These are phyloP conservation scores for Carettochelys insculpta DNA, from an alignment of 2,113 vertebrate species.

Conservation along the genomic window DNA sequence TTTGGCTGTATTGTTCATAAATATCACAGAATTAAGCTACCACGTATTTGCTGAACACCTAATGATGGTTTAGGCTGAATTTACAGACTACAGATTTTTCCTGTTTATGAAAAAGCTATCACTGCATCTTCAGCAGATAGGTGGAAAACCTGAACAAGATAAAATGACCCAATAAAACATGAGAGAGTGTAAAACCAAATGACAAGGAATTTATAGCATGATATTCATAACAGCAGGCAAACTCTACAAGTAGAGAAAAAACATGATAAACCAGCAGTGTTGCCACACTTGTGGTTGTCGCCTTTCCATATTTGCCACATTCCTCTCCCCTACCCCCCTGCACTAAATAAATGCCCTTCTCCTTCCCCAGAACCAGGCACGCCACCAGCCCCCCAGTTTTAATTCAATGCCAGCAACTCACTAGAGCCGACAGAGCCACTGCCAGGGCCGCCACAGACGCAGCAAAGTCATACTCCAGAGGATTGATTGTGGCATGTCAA, in stretches of 20 bases:
- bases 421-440: too few relatives aligned
- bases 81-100: background rate
- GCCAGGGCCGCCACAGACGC: too few relatives aligned
- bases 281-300: too few relatives aligned
- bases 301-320: too few relatives aligned
- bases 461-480: too few relatives aligned
- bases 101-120: background rate
- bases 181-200: conserved; percentile 44
- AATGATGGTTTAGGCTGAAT: background rate
- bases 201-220: conserved; percentile 49
- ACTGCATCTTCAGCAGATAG: background rate
- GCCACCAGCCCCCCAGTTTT: too few relatives aligned
- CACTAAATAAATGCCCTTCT: too few relatives aligned
- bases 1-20: background rate
- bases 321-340: too few relatives aligned
- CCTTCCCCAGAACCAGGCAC: too few relatives aligned
- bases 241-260: conserved; percentile 32
- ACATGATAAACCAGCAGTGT: too few relatives aligned
- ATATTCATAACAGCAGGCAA: conserved; percentile 42
- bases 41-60: background rate
- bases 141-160: conserved; percentile 21
- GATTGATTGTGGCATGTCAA: too few relatives aligned
- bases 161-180: background rate
- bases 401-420: too few relatives aligned
- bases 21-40: background rate